phyloP scores from a whole-genome alignment of 2,888 invertebrate genomes.

The Octodonta nipae region DNA sequence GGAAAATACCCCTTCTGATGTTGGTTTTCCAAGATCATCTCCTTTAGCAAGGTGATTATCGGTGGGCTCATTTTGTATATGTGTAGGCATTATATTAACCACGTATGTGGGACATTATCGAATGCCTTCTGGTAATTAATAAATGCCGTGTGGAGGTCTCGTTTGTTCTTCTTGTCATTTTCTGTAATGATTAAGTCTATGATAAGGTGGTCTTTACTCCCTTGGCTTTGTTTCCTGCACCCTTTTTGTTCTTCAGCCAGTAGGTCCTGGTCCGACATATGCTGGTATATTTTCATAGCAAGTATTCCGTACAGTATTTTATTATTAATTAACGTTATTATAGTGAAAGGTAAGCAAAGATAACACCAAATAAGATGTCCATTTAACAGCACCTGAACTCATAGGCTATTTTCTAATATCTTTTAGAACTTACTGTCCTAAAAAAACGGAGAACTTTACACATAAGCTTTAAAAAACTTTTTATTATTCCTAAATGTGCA shows the following conservation, averaged over 20 bases:
- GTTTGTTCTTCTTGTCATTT: not conserved
- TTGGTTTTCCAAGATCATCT: not conserved
- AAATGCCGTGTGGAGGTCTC: not conserved
- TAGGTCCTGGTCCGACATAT: conserved; percentile 1
- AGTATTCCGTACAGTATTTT: not conserved
- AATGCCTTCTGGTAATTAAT: not conserved
- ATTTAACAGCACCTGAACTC: too few species aligned
- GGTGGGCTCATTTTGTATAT: not conserved
- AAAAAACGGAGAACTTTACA: too few species aligned
- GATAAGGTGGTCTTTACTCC: not conserved
- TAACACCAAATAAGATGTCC: too few species aligned
- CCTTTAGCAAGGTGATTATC: not conserved
- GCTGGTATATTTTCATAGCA: not conserved
- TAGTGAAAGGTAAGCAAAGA: too few species aligned
- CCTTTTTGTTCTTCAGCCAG: too few species aligned
- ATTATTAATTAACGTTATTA: too few species aligned
- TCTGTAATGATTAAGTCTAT: not conserved
- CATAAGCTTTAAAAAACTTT: too few species aligned
- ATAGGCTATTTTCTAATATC: too few species aligned
- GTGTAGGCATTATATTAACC: not conserved
- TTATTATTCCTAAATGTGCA: too few species aligned
- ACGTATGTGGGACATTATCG: not conserved
- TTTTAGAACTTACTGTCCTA: too few species aligned
- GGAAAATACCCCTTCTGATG: not conserved
- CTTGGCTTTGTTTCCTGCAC: conserved; percentile 1